phyloP scores from a whole-genome alignment of 2,113 vertebrate species.

The Reinhardtius hippoglossoides region DNA sequence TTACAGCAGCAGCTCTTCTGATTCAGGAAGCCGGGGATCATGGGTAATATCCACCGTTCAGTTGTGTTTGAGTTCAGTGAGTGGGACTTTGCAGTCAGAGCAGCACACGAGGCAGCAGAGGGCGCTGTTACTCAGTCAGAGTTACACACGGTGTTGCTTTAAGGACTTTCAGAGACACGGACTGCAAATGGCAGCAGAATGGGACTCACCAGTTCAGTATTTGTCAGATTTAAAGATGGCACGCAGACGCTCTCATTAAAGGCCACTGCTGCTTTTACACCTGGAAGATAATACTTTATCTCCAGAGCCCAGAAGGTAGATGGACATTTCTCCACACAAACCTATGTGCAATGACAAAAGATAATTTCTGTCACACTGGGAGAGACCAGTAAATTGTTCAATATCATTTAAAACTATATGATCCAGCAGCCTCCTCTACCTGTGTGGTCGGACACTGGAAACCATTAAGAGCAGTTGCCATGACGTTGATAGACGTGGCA shows the following conservation, averaged over 20 bases:
- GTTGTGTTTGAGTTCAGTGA: no score
- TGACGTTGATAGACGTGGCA: constrained; percentile 73
- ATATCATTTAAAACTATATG: not conserved
- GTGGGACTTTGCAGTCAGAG: no score
- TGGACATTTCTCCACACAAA: constrained; percentile 87
- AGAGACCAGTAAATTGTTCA: not conserved
- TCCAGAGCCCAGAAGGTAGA: constrained; percentile 4
- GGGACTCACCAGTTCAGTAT: constrained; percentile 47
- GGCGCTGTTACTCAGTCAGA: not conserved
- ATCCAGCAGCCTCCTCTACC: constrained; percentile 67
- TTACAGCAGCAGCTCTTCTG: no score
- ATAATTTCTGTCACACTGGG: not conserved
- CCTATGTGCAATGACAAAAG: constrained; percentile 65
- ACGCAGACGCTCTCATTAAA: constrained; percentile 79
- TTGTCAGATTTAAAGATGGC: constrained; percentile 76
- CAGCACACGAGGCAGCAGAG: not conserved
- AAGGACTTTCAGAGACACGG: not conserved
- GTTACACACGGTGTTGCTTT: not conserved
- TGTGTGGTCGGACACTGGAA: constrained; percentile 89
- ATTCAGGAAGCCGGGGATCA: no score
- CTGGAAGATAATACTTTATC: accelerated
- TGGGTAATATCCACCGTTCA: no score
- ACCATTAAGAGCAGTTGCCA: constrained; percentile 79
- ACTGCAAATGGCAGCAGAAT: not conserved
- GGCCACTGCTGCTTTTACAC: accelerated